A percentile compares a stretch with the other conserved stretches of the same genome.
Evolutionary conservation across 2,888 invertebrate species (phyloP).

Genomic region (Lathronympha strigana): DNA sequence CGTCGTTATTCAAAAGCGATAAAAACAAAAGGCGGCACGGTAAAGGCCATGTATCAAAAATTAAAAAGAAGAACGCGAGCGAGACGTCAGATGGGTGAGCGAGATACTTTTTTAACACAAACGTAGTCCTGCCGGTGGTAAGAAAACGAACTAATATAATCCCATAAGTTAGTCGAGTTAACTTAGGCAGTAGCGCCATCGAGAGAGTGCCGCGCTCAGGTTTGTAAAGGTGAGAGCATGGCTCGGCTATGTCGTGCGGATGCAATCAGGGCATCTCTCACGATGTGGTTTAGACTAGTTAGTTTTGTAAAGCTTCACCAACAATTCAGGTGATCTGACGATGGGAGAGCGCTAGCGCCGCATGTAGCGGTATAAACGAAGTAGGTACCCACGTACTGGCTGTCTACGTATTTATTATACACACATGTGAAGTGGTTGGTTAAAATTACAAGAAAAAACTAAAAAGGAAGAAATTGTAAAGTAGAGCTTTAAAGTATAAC

Average conservation of each 20-base stretch:
- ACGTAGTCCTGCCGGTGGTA: slow-evolving; percentile 9
- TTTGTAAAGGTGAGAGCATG: slow-evolving; percentile 32
- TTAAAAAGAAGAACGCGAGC: slow-evolving; percentile 54
- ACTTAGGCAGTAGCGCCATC: slow-evolving; percentile 24
- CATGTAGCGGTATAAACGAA: background rate
- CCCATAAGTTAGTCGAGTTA: background rate
- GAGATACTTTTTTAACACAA: slow-evolving; percentile 46
- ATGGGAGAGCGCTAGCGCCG: slow-evolving; percentile 14
- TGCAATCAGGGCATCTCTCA: slow-evolving; percentile 41
- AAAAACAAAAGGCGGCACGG: slow-evolving; percentile 49
- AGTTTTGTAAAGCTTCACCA: slow-evolving; percentile 22
- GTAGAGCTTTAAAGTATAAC: background rate
- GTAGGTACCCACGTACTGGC: background rate
- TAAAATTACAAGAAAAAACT: background rate
- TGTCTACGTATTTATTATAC: no score
- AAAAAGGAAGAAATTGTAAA: background rate
- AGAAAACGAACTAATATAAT: slow-evolving; percentile 14
- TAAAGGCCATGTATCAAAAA: slow-evolving; percentile 58
- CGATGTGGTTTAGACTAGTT: slow-evolving; percentile 36
- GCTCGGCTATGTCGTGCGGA: slow-evolving; percentile 33
- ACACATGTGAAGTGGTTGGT: background rate
- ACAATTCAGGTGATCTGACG: slow-evolving; percentile 25
- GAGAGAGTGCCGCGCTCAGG: background rate
- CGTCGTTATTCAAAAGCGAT: slow-evolving; percentile 38
- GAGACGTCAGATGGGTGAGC: slow-evolving; percentile 59